Evolutionary conservation across 2,888 invertebrate species (phyloP).

Genomic region (Drosophila lacicola): DNA sequence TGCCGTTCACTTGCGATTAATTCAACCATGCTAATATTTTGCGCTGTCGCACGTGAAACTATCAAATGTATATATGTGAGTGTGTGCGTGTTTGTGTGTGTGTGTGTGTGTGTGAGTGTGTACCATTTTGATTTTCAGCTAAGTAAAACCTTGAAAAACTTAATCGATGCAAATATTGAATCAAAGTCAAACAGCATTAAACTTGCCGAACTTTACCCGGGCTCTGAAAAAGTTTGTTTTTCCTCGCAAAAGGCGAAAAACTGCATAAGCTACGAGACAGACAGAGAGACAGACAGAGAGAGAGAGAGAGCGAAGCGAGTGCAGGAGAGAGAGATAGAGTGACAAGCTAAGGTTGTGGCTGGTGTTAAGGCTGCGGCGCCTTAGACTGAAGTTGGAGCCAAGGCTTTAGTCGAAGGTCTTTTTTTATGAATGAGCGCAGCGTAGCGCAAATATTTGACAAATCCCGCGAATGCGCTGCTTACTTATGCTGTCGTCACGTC

Average conservation of each 20-base stretch:
- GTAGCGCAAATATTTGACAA: constrained; percentile 78
- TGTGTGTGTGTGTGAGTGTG: constrained; percentile 10
- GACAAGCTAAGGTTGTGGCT: constrained; percentile 37
- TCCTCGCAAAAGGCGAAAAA: constrained; percentile 61
- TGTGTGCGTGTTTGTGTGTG: not conserved
- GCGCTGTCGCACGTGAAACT: constrained; percentile 8
- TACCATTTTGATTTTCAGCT: constrained; percentile 41
- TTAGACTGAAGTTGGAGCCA: constrained; percentile 27
- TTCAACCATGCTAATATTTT: constrained; percentile 23
- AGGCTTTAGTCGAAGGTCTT: constrained; percentile 44
- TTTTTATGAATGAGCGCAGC: constrained; percentile 71
- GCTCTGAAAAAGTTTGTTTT: constrained; percentile 67
- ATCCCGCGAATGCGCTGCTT: constrained; percentile 79
- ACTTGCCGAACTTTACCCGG: constrained; percentile 77
- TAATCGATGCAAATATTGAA: constrained; percentile 79
- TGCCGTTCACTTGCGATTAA: constrained; percentile 24
- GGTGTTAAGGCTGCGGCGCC: constrained; percentile 19
- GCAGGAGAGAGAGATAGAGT: constrained; percentile 16
- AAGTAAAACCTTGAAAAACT: constrained; percentile 60
- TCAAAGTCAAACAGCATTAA: constrained; percentile 79
- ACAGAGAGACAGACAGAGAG: constrained; percentile 20
- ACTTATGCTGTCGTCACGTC: constrained; percentile 74
- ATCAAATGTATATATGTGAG: constrained; percentile 6
- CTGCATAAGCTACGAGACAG: constrained; percentile 39
- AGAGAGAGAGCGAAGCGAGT: not conserved